Evolutionary conservation across 1,140 invertebrate genomes (phyloP), one percentile per base, ranked within the genome.

Genomic region (Tyrophagus putrescentiae): DNA sequence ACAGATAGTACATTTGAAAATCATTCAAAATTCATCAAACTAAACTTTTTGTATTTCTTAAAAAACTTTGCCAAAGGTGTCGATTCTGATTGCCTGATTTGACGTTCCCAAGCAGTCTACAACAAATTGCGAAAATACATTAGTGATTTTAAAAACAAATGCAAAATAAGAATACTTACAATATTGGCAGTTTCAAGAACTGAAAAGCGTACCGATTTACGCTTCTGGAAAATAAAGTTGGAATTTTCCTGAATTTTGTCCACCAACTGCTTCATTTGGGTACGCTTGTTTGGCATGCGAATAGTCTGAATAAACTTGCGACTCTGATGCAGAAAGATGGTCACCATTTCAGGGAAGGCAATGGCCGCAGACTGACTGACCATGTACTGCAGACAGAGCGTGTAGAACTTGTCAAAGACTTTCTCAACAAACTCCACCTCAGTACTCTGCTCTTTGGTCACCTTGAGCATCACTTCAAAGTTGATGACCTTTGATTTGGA

Each of bases 391-490:
- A 93, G 68, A 4, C 88, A 68, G 1, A 84, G 72, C 41, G 78
- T 79, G 72, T 87, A 88, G 32, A 92, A 71, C 65, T 81, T 79
- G 58, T 92, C 87, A 41, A 94, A 81, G 2, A 90, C 73, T 27
- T 82, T 79, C 72, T 94, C 86, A 69, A 87, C 87, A 67, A 91
- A 94, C 1, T 82, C 83, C 72, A 85, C 89, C 71, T 93, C 87
- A 44, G 76, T 71, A 60, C 88, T 68, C 68, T 94, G 86, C 0
- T 80, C 78, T 69, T 93, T 92, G 2, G 85, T 87, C 16, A 90
- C 70, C 70, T 87, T 80, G 6, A 95, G 73, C 33, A 90, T 76
- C 67, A 84, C 90, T 4, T 81, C 81, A 65, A 94, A 83, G 61
- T 88, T 82, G 61, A 90, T 70, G 1, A 87, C 87, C 69, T 90